Base-by-base conservation (phyloP, 2,113 vertebrate genomes). In the Gnathonemus longibarbis region DNA sequence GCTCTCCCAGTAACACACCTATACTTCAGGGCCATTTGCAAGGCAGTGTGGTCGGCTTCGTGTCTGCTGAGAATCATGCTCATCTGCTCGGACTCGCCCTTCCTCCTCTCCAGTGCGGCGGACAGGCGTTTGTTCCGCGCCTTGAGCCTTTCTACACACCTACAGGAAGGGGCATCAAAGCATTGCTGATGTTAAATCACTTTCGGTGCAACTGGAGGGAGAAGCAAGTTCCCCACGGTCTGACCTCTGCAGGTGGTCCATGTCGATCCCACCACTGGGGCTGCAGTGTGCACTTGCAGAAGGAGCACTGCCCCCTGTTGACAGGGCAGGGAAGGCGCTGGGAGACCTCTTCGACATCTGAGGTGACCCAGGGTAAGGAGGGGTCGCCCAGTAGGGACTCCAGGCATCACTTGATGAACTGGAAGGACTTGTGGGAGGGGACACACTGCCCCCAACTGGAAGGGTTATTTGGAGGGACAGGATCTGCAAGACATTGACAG, bases 91-190 rank as follows among this genome's bases (percentile, higher is more conserved):
- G 96, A 96, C 45, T 95, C 96, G 0, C 92, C 94, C 91, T 97
- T 98, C 93, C 93, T 95, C 5, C 95, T 95, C 91, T 96, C 96
- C 89, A 99, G 94, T 10, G 96, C 95, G 0, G 92, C 94, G 0
- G 93, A 95, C 90, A 99, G 96, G 80, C 95, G 94, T 24, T 96
- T 96, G 62, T 99, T 98, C 92, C 95, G 95, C 90, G 95, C 93
- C 91, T 95, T 96, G 91, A 98, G 95, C 90, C 93, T 95, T 91
- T 96, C 97, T 1, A 97, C 93, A 91, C 31, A 94, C 92, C 98
- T 98, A 92, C 13, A 88, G 90, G 88, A 7, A 84, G 90, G 31
- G 48, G 27, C 50, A 56, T 19, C 10, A 83, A 31, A 56, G 45
- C 77, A 84, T 45, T 8, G 66, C 45, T 50, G 80, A n/a, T 11